Evolutionary conservation across 2,113 vertebrate genomes (phyloP).

Genomic region (Phalacrocorax pelagicus): DNA sequence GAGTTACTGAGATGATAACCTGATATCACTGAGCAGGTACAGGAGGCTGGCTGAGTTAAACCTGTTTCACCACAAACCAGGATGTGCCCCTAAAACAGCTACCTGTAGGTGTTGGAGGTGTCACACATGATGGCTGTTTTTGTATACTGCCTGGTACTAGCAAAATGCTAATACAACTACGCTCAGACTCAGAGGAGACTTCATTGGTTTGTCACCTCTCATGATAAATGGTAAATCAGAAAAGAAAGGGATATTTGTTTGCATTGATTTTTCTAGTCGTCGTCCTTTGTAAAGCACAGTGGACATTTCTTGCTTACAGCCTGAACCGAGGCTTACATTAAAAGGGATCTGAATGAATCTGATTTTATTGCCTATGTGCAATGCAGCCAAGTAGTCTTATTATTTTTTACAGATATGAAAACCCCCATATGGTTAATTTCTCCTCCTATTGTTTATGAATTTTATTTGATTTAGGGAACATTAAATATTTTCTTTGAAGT

Average conservation of each 20-base stretch:
- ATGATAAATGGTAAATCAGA: slow-evolving; percentile 5
- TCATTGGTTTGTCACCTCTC: slow-evolving; percentile 39
- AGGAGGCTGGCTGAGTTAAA: slow-evolving; percentile 38
- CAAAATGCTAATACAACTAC: not conserved
- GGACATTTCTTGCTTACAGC: slow-evolving; percentile 67
- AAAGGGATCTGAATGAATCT: slow-evolving; percentile 56
- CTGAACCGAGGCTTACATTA: slow-evolving; percentile 23
- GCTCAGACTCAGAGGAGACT: slow-evolving; percentile 59
- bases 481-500: slow-evolving; percentile 35
- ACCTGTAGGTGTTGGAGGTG: slow-evolving; percentile 37
- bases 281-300: slow-evolving; percentile 82
- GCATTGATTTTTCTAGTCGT: slow-evolving; percentile 67
- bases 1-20: slow-evolving; percentile 33
- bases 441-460: slow-evolving; percentile 51
- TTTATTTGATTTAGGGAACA: slow-evolving; percentile 33
- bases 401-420: slow-evolving; percentile 63
- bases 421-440: slow-evolving; percentile 47
- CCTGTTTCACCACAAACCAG: slow-evolving; percentile 32
- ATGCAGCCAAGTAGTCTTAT: slow-evolving; percentile 54
- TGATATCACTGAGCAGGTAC: not conserved
- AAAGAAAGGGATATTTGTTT: slow-evolving; percentile 39
- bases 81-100: slow-evolving; percentile 45
- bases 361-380: slow-evolving; percentile 54
- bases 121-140: not conserved
- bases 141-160: slow-evolving; percentile 48